Conservation (phyloP, 1,140 invertebrate genomes). For the Procambarus clarkii region DNA sequence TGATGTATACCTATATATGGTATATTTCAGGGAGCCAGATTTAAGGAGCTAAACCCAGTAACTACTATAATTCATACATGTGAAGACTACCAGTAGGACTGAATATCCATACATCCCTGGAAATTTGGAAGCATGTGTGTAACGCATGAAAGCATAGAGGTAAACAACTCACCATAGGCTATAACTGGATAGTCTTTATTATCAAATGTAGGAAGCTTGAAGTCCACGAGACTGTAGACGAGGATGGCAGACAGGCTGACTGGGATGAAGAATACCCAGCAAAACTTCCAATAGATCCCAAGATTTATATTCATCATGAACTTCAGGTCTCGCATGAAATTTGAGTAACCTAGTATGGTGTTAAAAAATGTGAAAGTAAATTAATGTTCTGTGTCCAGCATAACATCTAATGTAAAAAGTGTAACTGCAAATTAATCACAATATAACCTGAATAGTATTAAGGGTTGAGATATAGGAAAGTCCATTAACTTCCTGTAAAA, state of each 20-base stretch:
- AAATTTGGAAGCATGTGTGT: no score
- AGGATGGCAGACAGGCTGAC: slow-evolving; percentile 84
- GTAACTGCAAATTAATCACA: background rate
- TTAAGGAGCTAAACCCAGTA: no score
- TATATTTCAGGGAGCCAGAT: no score
- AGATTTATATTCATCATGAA: slow-evolving; percentile 86
- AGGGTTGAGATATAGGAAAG: no score
- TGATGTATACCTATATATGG: no score
- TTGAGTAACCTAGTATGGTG: slow-evolving; percentile 76
- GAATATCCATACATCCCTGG: no score
- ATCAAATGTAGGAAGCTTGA: slow-evolving; percentile 43
- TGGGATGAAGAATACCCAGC: slow-evolving; percentile 86
- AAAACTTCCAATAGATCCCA: slow-evolving; percentile 86
- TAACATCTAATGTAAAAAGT: background rate
- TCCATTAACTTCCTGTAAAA: no score
- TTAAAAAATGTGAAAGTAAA: background rate
- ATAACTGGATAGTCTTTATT: slow-evolving; percentile 16
- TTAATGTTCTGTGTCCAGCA: background rate
- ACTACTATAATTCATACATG: no score
- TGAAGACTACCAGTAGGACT: no score
- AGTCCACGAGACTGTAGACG: slow-evolving; percentile 79
- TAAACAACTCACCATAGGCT: slow-evolving; percentile 56
- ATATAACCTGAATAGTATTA: background rate
- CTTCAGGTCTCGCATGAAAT: slow-evolving; percentile 85
- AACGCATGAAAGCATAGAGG: background rate